Evolutionary conservation across 2,797 vertebrate genomes (phyloP), one percentile per base, ranked within the genome.

Genomic region (Darevskia mixta): DNA sequence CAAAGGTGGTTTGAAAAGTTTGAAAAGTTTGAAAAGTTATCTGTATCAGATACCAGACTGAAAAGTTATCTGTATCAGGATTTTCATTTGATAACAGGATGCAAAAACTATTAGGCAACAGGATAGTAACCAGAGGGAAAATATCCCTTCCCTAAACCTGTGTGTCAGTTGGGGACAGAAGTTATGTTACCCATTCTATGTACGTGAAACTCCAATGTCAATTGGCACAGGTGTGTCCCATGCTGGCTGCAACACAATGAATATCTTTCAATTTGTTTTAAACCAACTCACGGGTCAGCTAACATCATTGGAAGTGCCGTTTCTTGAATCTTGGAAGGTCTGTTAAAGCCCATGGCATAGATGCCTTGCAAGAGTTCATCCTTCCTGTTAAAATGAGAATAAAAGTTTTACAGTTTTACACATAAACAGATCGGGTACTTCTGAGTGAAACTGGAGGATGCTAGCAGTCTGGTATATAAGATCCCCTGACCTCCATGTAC

Each of bases 321-420:
- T 87, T 96, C 97, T 88, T 97, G 97, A 86, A 97, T 97, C 91
- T 96, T 97, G 83, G 97, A 97, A 0, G 97, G 97, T 43, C 97
- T 94, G 76, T 97, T 97, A 93, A 97, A 97, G 41, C 97, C 97
- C 97, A 96, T 97, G 23, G 89, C 85, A 81, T 97, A 97, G 90
- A 97, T 89, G 0, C 96, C 97, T 58, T 88, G 82, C 23, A 97
- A 2, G 8, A 97, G 92, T 45, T 97, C 97, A 55, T 92, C 86
- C 9, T 96, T 97, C 88, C 97, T 97, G 91, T 35, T 3, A 66
- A 88, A 91, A 89, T 15, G 23, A 32, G 82, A 77, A 41, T 89
- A 73, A 49, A 38, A 90, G 76, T 58, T 58, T 35, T 27, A 27
- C 8, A 38, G 20, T 29, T 66, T 64, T 25, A 81, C 20, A 71